phyloP scores from a whole-genome alignment of 2,797 vertebrate species.

The Crenuchus spilurus region DNA sequence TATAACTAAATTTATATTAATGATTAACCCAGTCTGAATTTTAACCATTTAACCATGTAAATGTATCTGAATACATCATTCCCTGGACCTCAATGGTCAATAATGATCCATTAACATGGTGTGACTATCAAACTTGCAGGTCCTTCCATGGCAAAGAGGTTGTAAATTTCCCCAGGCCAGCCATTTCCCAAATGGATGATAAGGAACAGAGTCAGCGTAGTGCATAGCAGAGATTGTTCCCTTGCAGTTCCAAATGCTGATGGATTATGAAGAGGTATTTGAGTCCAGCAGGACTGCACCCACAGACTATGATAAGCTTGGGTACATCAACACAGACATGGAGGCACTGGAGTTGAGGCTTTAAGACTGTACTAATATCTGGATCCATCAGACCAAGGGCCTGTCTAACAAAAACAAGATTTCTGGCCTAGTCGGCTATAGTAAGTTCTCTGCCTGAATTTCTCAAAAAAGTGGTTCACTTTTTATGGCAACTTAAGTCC shows the following conservation, averaged over 20 bases:
- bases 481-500: too few species aligned
- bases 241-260: slow-evolving; percentile 28
- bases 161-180: slow-evolving; percentile 15
- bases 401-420: too few species aligned
- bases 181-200: slow-evolving; percentile 5
- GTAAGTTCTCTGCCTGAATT: too few species aligned
- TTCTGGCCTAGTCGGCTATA: too few species aligned
- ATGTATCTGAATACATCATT: slow-evolving; percentile 7
- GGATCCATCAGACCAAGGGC: slow-evolving; percentile 20
- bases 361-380: slow-evolving; percentile 28
- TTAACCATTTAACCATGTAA: too few species aligned
- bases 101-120: not conserved
- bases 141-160: not conserved
- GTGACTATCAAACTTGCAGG: not conserved
- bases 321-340: slow-evolving; percentile 27
- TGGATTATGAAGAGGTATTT: slow-evolving; percentile 39
- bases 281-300: slow-evolving; percentile 21
- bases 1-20: too few species aligned
- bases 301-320: slow-evolving; percentile 30
- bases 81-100: not conserved
- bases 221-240: slow-evolving; percentile 61
- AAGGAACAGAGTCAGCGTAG: slow-evolving; percentile 46
- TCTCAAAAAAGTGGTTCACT: too few species aligned
- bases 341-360: slow-evolving; percentile 41
- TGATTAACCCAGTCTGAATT: too few species aligned